Conservation (phyloP, 2,888 invertebrate species). For the Sesia apiformis region DNA sequence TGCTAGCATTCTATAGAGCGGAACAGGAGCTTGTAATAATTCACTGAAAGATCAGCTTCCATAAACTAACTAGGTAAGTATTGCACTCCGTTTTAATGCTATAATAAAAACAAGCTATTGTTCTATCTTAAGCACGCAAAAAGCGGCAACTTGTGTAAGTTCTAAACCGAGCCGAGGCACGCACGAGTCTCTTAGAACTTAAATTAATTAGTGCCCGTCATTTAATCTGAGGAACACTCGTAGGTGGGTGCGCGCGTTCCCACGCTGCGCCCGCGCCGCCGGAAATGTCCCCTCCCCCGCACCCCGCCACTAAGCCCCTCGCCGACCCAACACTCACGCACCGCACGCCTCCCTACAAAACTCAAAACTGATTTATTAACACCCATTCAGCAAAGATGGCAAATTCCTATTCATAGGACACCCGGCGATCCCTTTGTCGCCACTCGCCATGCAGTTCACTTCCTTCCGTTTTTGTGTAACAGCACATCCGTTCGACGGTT, state of each 20-base stretch:
- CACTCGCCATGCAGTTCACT: constrained; percentile 40
- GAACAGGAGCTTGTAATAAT: no score
- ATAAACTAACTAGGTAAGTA: no score
- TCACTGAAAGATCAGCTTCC: no score
- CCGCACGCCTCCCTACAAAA: constrained; percentile 39
- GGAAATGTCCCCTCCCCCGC: constrained; percentile 42
- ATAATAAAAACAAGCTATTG: no score
- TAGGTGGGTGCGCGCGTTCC: constrained; percentile 66
- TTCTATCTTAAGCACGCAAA: no score
- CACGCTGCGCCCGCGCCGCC: constrained; percentile 66
- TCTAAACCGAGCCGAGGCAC: no score
- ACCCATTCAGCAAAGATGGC: constrained; percentile 54
- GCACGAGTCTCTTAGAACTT: constrained; percentile 23
- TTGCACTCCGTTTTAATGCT: no score
- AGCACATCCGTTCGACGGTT: background rate
- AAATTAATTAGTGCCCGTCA: constrained; percentile 69
- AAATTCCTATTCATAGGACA: constrained; percentile 43
- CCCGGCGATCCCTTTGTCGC: constrained; percentile 35
- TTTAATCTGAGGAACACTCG: constrained; percentile 58
- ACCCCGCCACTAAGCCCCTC: constrained; percentile 23
- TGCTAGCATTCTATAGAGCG: no score
- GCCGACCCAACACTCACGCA: constrained; percentile 59
- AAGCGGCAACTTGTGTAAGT: no score
- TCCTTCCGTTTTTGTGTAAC: constrained; percentile 40
- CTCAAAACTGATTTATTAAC: constrained; percentile 30